phyloP scores from a whole-genome alignment of 2,888 invertebrate species.

The Protodeltote pygarga region DNA sequence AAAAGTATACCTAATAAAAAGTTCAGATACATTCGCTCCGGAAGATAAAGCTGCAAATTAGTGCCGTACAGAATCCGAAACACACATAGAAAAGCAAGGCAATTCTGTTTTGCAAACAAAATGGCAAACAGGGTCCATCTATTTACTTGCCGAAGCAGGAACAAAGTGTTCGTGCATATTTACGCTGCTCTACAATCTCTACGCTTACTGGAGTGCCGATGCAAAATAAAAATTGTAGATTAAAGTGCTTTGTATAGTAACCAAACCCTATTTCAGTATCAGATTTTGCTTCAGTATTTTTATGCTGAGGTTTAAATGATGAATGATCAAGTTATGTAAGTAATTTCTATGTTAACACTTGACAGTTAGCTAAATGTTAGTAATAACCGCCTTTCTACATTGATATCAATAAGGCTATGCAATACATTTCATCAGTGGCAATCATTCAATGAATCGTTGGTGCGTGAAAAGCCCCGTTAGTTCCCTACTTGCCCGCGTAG shows the following conservation, averaged over 20 bases:
- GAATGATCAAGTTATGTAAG: constrained; percentile 22
- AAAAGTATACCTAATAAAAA: too few species aligned
- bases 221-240: constrained; percentile 21
- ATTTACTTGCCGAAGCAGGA: constrained; percentile 14
- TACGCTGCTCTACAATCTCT: constrained; percentile 9
- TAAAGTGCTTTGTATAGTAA: constrained; percentile 19
- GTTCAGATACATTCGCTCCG: constrained; percentile 3
- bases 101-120: constrained; percentile 5
- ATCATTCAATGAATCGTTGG: constrained; percentile 62
- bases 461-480: constrained; percentile 77
- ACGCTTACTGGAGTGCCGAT: constrained; percentile 6
- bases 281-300: constrained; percentile 20
- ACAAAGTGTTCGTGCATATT: constrained; percentile 27
- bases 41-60: neutral
- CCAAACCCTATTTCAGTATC: constrained; percentile 19
- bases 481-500: constrained; percentile 64
- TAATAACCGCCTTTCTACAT: constrained; percentile 38
- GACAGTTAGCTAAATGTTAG: constrained; percentile 30
- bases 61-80: constrained; percentile 2
- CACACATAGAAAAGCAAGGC: neutral
- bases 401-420: constrained; percentile 34
- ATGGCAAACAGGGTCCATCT: constrained; percentile 14
- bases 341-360: constrained; percentile 21
- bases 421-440: constrained; percentile 50
- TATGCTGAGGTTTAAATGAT: neutral